Conservation (phyloP, 2,888 invertebrate species). For the Atrina japonica region DNA sequence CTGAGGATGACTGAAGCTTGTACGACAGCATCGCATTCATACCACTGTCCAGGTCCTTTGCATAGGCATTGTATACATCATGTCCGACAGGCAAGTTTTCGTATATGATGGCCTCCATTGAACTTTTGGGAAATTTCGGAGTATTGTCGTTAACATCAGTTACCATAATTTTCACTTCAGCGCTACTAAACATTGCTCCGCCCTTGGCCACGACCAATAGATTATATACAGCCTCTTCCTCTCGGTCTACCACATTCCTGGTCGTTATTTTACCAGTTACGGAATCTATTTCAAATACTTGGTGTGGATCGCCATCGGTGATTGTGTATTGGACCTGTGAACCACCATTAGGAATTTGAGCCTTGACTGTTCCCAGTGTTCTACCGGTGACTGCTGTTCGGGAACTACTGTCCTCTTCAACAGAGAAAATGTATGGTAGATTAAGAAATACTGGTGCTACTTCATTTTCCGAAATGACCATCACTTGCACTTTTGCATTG, state of each 20-base stretch:
- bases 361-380: slow-evolving; percentile 88
- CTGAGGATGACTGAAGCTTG: slow-evolving; percentile 84
- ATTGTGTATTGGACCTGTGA: slow-evolving; percentile 81
- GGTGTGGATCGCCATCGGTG: slow-evolving; percentile 89
- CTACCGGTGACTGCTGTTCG: slow-evolving; percentile 83
- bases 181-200: slow-evolving; percentile 89
- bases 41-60: slow-evolving; percentile 92
- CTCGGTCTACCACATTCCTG: slow-evolving; percentile 90
- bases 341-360: slow-evolving; percentile 31
- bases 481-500: slow-evolving; percentile 67
- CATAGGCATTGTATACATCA: slow-evolving; percentile 93
- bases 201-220: slow-evolving; percentile 90
- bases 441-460: slow-evolving; percentile 82
- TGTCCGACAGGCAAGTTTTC: slow-evolving; percentile 97
- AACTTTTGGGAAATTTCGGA: slow-evolving; percentile 83
- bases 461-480: slow-evolving; percentile 63
- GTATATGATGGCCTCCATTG: slow-evolving; percentile 85
- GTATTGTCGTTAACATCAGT: slow-evolving; percentile 95
- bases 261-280: slow-evolving; percentile 90
- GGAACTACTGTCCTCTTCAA: slow-evolving; percentile 89
- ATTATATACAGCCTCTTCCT: slow-evolving; percentile 88
- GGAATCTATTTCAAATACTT: slow-evolving; percentile 90
- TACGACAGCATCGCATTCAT: slow-evolving; percentile 93
- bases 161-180: slow-evolving; percentile 90
- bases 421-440: slow-evolving; percentile 87